phyloP scores from a whole-genome alignment of 2,888 invertebrate genomes.

The Stenchaetothrips biformis region DNA sequence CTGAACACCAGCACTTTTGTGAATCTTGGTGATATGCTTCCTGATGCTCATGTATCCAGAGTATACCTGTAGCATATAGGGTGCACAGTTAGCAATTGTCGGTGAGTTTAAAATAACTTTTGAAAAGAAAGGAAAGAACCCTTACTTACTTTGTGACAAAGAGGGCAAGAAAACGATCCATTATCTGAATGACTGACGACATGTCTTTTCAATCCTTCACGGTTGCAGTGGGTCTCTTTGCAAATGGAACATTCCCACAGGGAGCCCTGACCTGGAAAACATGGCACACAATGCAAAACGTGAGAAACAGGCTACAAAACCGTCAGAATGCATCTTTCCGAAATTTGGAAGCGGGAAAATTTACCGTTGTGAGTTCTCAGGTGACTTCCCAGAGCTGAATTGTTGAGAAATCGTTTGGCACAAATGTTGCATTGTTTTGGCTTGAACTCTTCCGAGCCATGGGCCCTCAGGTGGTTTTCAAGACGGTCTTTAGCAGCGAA shows the following conservation, averaged over 20 bases:
- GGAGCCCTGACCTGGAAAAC: slow-evolving; percentile 1
- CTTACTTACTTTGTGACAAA: slow-evolving; percentile 55
- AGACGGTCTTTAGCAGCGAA: slow-evolving; percentile 30
- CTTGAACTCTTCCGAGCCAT: slow-evolving; percentile 56
- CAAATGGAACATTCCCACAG: slow-evolving; percentile 70
- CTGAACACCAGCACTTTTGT: slow-evolving; percentile 61
- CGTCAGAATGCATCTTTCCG: background rate
- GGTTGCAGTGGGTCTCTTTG: slow-evolving; percentile 60
- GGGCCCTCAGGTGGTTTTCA: slow-evolving; percentile 24
- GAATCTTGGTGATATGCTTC: slow-evolving; percentile 69
- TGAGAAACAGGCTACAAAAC: background rate
- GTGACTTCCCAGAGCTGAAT: slow-evolving; percentile 67
- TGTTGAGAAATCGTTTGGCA: slow-evolving; percentile 62
- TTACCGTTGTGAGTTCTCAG: slow-evolving; percentile 60
- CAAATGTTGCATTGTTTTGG: slow-evolving; percentile 63
- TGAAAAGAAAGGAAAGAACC: slow-evolving; percentile 31
- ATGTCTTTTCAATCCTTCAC: slow-evolving; percentile 61
- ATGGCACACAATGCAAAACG: slow-evolving; percentile 12
- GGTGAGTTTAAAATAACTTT: slow-evolving; percentile 30
- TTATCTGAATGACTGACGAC: slow-evolving; percentile 57
- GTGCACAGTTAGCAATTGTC: slow-evolving; percentile 33
- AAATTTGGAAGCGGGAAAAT: slow-evolving; percentile 28
- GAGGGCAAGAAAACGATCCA: slow-evolving; percentile 63
- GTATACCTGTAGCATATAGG: slow-evolving; percentile 49
- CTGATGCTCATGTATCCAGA: slow-evolving; percentile 63